Evolutionary conservation across 2,888 invertebrate species (phyloP).

Genomic region (Agrilus mali): DNA sequence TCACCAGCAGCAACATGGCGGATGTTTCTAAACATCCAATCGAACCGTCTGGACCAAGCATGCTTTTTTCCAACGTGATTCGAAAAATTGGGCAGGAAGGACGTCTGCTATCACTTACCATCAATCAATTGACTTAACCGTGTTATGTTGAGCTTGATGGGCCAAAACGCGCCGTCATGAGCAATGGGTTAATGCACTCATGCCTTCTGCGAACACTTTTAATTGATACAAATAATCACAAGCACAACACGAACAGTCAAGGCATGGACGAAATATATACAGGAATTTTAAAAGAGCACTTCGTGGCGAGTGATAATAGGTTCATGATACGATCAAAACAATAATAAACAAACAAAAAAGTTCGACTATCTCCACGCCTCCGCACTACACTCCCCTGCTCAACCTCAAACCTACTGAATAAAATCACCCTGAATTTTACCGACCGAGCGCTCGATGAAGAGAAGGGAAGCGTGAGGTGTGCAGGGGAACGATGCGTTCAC

Average conservation of each 20-base stretch:
- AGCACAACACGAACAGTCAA: too few relatives aligned
- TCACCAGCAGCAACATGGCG: constrained; percentile 34
- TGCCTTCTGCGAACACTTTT: too few relatives aligned
- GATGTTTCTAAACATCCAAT: constrained; percentile 30
- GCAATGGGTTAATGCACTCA: too few relatives aligned
- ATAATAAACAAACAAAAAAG: constrained; percentile 33
- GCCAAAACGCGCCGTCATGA: too few relatives aligned
- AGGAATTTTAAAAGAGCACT: constrained; percentile 6
- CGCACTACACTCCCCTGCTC: constrained; percentile 25
- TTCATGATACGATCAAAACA: constrained; percentile 15
- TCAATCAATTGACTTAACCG: not conserved
- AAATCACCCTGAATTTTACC: constrained; percentile 32
- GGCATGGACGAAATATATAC: too few relatives aligned
- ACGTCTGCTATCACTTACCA: constrained; percentile 1
- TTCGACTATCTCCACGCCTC: constrained; percentile 23
- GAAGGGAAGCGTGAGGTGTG: constrained; percentile 15
- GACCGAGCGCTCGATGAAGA: constrained; percentile 24
- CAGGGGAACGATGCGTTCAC: constrained; percentile 7
- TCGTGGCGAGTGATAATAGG: constrained; percentile 5
- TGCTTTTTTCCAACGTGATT: not conserved
- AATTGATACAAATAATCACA: too few relatives aligned
- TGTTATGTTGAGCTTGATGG: too few relatives aligned
- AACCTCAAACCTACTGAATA: constrained; percentile 32
- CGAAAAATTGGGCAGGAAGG: not conserved
- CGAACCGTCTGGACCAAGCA: constrained; percentile 1